phyloP scores from a whole-genome alignment of 2,888 invertebrate species.

The Fragum whitleyi region DNA sequence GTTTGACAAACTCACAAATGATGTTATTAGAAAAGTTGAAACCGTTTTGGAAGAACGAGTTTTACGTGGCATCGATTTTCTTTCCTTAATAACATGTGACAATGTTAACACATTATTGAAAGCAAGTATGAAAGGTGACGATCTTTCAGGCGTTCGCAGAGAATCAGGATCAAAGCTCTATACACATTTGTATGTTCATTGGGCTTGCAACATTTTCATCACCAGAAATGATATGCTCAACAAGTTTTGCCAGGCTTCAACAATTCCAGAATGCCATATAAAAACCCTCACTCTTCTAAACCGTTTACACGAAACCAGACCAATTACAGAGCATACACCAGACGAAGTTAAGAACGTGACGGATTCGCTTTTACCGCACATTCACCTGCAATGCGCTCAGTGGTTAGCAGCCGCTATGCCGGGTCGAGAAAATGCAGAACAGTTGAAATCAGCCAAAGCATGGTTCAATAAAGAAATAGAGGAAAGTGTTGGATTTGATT shows the following conservation, averaged over 20 bases:
- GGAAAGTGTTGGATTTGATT: neutral
- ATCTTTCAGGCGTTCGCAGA: neutral
- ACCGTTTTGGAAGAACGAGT: neutral
- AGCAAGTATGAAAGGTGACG: neutral
- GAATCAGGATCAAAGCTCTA: neutral
- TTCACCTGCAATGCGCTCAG: neutral
- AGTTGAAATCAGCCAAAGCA: neutral
- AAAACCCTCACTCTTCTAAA: neutral
- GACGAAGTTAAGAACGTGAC: neutral
- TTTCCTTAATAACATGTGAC: neutral
- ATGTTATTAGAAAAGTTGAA: neutral
- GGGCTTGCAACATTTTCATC: neutral
- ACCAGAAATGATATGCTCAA: neutral
- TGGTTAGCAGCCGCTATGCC: neutral
- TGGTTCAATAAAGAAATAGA: neutral
- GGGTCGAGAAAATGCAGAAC: neutral
- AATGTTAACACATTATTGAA: neutral
- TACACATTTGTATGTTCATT: neutral
- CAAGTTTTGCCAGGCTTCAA: neutral
- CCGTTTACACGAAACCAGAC: neutral
- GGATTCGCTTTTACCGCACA: neutral
- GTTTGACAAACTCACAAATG: neutral
- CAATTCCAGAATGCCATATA: neutral
- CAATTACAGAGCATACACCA: constrained; percentile 4
- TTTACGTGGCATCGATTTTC: neutral